Base-by-base conservation (phyloP, 30 jellyfish, hydroid and myxozoan species). In the Aurelia aurita region DNA sequence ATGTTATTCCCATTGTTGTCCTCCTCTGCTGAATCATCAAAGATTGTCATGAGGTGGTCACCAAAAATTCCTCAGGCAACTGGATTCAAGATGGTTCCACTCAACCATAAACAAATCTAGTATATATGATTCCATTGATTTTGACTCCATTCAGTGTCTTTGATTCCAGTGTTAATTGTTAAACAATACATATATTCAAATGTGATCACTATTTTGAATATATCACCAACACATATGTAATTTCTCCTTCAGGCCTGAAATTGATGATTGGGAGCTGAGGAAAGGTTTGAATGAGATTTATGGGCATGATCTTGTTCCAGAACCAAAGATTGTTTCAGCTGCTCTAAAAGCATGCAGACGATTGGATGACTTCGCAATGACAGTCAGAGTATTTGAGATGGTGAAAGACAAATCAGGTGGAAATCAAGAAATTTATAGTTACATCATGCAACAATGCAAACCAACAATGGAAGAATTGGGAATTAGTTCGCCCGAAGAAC, bases 301-400 rank as follows among this genome's bases (percentile, higher is more conserved):
- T 62, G 98, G 97, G 9, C 91, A 87, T 79, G 98, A 93, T 78
- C 91, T 87, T 39, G 97, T 93, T 2, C 98, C 98, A 66, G 98
- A 93, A 62, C 98, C 98, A 65, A 93, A 93, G 93, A 93, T 93
- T 77, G 82, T 93, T 25, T 68, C 76, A 44, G 91, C 98, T 27
- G 98, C 98, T 9, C 80, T 93, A 39, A 81, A 68, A 54, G 98
- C 98, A 10, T 91, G 98, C 82, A 77, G 98, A 23, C 92, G 98
- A 19, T 72, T 93, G n/a, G 68, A 93, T 65, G 96, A 93, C 32
- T 82, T 57, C 66, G 94, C 97, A 34, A 84, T 88, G 98, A 74
- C 98, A 20, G 97, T 93, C 26, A 95, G 98, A 34, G 60, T 93
- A 60, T 87, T 93, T 58, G 98, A 93, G 63, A 82, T 88, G 97